Evolutionary conservation across 2,797 vertebrate genomes (phyloP).

Genomic region (Paedocypris micromegethes): DNA sequence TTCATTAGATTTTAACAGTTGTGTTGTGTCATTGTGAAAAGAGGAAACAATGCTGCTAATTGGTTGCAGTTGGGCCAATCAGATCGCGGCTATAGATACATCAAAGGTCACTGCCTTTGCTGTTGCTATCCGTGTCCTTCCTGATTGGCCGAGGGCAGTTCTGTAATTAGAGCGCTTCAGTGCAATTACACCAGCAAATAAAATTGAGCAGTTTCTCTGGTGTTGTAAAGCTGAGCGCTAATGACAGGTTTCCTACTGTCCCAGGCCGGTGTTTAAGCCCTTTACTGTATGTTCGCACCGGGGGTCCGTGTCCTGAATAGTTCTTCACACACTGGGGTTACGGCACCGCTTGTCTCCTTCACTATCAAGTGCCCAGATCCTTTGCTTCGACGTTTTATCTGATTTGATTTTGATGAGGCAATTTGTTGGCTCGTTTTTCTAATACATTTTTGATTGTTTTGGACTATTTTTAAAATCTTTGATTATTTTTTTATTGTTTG

Average conservation of each 20-base stretch:
- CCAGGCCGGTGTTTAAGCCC: constrained; percentile 20
- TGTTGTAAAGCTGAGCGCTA: constrained; percentile 29
- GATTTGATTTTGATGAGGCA: too few species aligned
- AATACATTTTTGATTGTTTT: too few species aligned
- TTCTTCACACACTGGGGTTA: constrained; percentile 13
- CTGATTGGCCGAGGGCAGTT: constrained; percentile 27
- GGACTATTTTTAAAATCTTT: too few species aligned
- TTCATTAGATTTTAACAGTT: constrained; percentile 1
- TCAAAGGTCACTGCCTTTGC: constrained; percentile 54
- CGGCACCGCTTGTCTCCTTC: not conserved
- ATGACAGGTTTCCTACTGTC: constrained; percentile 32
- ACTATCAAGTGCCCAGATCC: too few species aligned
- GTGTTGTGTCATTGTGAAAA: not conserved
- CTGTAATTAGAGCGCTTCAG: constrained; percentile 54
- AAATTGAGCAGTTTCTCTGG: constrained; percentile 19
- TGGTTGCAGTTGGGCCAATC: constrained; percentile 20
- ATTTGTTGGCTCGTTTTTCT: too few species aligned
- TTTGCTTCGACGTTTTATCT: too few species aligned
- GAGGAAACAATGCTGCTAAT: constrained; percentile 17
- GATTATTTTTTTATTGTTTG: too few species aligned
- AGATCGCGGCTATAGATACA: constrained; percentile 46
- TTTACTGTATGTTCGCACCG: constrained; percentile 21
- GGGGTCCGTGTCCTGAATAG: constrained; percentile 8
- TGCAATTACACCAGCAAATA: constrained; percentile 39
- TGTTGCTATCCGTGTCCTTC: constrained; percentile 48